Percentiles rank a stretch among this genome's conserved stretches.
Evolutionary conservation across 1,140 invertebrate genomes (phyloP).

Genomic region (Agrilus planipennis): DNA sequence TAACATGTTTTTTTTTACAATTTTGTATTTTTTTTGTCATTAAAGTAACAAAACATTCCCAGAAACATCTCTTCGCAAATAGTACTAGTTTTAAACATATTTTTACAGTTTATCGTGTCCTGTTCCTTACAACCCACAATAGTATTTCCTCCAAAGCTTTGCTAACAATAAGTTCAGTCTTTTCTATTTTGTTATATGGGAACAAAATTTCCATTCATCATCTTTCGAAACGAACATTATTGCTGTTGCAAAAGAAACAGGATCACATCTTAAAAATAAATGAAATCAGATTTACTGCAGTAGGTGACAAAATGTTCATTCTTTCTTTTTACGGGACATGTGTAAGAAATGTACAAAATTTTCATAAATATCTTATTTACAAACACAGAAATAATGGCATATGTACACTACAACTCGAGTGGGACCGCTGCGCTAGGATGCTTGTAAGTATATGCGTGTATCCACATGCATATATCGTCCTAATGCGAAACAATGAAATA

Average conservation of each 20-base stretch:
- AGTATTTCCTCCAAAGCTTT: no score
- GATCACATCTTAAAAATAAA: constrained; percentile 11
- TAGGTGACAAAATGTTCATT: constrained; percentile 14
- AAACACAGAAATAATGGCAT: constrained; percentile 6
- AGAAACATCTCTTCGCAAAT: no score
- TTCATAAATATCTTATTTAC: constrained; percentile 9
- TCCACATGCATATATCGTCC: constrained; percentile 9
- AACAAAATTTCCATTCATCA: neutral
- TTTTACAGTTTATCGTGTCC: no score
- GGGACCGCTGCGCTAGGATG: constrained; percentile 13
- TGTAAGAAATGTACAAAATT: constrained; percentile 22
- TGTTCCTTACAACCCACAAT: no score
- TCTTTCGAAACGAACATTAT: neutral
- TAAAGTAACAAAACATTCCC: constrained; percentile 15
- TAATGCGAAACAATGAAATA: constrained; percentile 3
- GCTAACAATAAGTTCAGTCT: neutral
- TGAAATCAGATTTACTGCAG: constrained; percentile 14
- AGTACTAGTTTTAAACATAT: no score
- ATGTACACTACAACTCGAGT: constrained; percentile 7
- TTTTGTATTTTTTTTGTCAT: constrained; percentile 18
- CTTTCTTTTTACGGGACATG: no score
- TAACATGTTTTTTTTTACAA: constrained; percentile 7
- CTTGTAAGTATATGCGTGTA: constrained; percentile 14
- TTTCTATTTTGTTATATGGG: constrained; percentile 2
- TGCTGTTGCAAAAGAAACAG: neutral